Conservation (phyloP, 2,888 invertebrate species). For the Trachelus troglodyta region DNA sequence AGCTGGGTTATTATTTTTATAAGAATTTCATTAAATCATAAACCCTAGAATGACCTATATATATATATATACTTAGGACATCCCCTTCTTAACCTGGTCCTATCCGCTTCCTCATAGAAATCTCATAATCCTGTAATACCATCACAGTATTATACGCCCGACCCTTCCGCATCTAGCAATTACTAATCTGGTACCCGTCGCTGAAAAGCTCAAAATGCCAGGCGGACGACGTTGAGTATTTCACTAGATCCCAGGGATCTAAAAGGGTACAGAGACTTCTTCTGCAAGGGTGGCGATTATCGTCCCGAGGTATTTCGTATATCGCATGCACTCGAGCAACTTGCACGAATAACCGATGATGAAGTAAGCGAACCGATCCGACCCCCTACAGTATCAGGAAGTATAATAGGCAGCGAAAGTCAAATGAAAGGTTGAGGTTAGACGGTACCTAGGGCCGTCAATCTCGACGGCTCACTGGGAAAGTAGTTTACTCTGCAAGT, state of each 20-base stretch:
- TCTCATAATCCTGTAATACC: background rate
- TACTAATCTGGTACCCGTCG: background rate
- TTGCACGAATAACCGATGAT: background rate
- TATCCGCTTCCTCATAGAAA: background rate
- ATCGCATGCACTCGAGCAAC: background rate
- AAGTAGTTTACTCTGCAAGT: slow-evolving; percentile 53
- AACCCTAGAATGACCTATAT: background rate
- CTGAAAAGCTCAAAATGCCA: background rate
- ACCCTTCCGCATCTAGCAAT: background rate
- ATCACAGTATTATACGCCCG: background rate
- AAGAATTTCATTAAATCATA: background rate
- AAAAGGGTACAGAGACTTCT: background rate
- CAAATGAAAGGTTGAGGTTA: background rate
- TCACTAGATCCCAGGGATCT: background rate
- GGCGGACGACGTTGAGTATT: background rate
- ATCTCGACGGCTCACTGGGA: slow-evolving; percentile 14
- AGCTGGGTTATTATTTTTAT: background rate
- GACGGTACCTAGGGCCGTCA: background rate
- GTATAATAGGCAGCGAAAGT: background rate
- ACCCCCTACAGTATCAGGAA: background rate
- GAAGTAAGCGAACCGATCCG: background rate
- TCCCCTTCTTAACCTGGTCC: background rate
- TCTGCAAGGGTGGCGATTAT: background rate
- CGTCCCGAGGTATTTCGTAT: background rate
- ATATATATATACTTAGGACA: background rate